Evolutionary conservation across 1,140 invertebrate genomes (phyloP).

Genomic region (Pinna nobilis): DNA sequence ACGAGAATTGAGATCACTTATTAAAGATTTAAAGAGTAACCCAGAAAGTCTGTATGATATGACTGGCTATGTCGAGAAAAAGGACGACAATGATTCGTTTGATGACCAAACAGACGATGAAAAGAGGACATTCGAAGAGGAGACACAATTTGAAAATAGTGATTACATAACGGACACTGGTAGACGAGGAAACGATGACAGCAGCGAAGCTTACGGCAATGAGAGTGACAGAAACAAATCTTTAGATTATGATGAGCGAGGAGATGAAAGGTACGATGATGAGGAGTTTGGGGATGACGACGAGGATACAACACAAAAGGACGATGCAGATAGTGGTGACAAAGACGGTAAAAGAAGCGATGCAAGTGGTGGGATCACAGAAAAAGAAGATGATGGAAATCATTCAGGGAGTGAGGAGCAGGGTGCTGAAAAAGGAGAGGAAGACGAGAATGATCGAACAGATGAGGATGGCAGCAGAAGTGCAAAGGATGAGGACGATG

Average conservation of each 20-base stretch:
- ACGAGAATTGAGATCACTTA: slow-evolving; percentile 6
- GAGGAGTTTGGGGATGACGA: neutral
- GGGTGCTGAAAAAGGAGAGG: neutral
- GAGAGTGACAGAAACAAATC: neutral
- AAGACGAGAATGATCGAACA: neutral
- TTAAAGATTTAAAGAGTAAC: slow-evolving; percentile 10
- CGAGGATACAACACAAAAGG: neutral
- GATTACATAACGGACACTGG: slow-evolving; percentile 5
- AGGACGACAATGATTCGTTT: neutral
- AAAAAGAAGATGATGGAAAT: neutral
- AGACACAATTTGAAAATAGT: slow-evolving; percentile 11
- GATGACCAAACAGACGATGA: slow-evolving; percentile 13
- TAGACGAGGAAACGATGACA: slow-evolving; percentile 9
- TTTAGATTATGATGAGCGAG: neutral
- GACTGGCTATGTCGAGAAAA: slow-evolving; percentile 14
- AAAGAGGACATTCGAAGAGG: slow-evolving; percentile 13
- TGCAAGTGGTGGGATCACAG: neutral
- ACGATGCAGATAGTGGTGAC: too few species aligned
- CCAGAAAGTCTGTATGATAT: slow-evolving; percentile 17
- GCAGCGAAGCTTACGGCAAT: neutral
- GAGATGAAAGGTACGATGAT: neutral
- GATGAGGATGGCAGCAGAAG: neutral
- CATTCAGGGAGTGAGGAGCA: neutral
- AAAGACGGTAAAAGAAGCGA: neutral
- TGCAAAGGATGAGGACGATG: too few species aligned